Evolutionary conservation across 2,888 invertebrate species (phyloP), one percentile per base, ranked within the genome.

Genomic region (Cheilosia variabilis): DNA sequence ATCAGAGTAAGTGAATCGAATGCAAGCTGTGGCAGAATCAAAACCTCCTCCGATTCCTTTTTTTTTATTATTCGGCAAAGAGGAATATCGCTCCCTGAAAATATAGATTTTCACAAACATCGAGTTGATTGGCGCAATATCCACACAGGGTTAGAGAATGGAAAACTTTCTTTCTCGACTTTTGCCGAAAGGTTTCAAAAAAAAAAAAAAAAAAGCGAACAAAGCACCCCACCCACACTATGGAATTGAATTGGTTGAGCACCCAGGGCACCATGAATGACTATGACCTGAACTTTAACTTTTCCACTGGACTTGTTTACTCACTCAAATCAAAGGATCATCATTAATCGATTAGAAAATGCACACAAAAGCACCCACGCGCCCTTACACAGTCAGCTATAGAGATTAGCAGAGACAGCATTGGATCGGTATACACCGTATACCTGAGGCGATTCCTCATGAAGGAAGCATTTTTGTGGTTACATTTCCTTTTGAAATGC

Each of bases 291-390:
- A 86, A 86, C 81, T 86, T 86, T 72, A 86, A 86, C 80, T 72
- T 86, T 86, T 86, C 81, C 81, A 68, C 45, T 77, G 76, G 86
- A 86, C 86, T 86, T 86, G 72, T 77, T 81, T 86, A 81, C 72
- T 81, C 86, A 81, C 66, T 86, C 76, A 77, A 86, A 86, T 86
- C 86, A 86, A 81, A 80, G 86, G 81, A 86, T 86, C 76, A 86
- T 81, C 81, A 81, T 81, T 86, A 86, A 86, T 86, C 86, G 86
- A 86, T 86, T 86, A 86, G 86, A 83, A 86, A 86, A 77, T 86
- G 86, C 81, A 86, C 86, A 81, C 76, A 81, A 65, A 65, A 75
- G 68, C 60, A 58, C 63, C 69, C 57, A 73, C 63, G 63, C 45
- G 68, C 55, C 47, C 50, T 63, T 15, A 45, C 17, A 37, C 2